phyloP scores from a whole-genome alignment of 2,113 vertebrate species.

The Myiozetetes cayanensis region DNA sequence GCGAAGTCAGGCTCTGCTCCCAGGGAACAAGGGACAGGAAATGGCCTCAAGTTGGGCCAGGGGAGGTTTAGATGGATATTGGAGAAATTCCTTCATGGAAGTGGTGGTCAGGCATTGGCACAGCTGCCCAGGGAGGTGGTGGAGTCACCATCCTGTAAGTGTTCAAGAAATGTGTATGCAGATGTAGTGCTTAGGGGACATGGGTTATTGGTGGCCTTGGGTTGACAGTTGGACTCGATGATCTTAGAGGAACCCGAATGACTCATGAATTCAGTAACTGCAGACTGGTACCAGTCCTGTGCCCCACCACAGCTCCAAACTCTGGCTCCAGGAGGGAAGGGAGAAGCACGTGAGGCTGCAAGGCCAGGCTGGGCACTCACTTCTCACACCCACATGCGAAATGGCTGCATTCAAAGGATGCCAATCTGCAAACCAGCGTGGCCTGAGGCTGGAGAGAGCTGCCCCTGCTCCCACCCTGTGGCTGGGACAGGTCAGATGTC shows the following conservation, averaged over 20 bases:
- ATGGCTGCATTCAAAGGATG: fast-evolving
- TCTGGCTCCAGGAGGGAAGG: background rate
- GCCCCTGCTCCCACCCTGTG: background rate
- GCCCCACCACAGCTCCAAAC: background rate
- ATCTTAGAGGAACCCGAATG: background rate
- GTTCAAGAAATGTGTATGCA: background rate
- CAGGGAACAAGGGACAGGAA: background rate
- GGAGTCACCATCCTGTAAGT: background rate
- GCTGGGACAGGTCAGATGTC: background rate
- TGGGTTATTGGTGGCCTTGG: background rate
- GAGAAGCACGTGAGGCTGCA: background rate
- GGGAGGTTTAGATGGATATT: background rate
- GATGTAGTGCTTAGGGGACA: background rate
- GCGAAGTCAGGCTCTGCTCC: fast-evolving
- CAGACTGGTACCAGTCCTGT: background rate
- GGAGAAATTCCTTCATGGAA: background rate
- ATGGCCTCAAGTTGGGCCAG: background rate
- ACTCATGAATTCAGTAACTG: background rate
- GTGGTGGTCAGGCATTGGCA: background rate
- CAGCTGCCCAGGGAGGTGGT: background rate
- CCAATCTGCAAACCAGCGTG: fast-evolving
- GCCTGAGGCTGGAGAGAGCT: background rate
- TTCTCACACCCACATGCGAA: background rate
- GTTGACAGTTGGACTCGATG: background rate
- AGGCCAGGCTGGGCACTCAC: background rate